Evolutionary conservation across 2,797 vertebrate species (phyloP), one percentile per base, ranked within the genome.

Genomic region (Telmatherina bonti): DNA sequence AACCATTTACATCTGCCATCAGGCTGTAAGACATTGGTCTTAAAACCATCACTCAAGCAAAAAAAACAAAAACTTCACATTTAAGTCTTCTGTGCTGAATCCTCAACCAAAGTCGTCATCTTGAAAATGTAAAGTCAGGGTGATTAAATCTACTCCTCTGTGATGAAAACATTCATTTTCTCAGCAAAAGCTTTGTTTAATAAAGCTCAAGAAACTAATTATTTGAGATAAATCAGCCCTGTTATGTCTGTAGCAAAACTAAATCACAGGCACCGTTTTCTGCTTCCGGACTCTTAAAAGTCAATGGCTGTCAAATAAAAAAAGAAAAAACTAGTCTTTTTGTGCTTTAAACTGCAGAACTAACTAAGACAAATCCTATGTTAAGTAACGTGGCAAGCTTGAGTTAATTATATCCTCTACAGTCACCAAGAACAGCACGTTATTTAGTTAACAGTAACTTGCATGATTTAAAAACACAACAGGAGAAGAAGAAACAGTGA

Each of bases 401-500:
- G 68, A 80, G 68, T 65, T 47, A 59, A 43, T 82, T 74, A 30
- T 24, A 74, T 83, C 88, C 88, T 83, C 83, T 81, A 90, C 79
- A 82, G 73, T 81, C 60, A 57, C 53, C 22, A 70, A 64, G 43
- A 81, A 79, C 81, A 79, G 72, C 74, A 82, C 51, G 86, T 84
- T 65, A 36, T 81, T 85, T 65, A n/a, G 53, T 74, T 62, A 62
- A 84, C 56, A 73, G 68, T 62, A 67, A 54, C 55, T 74, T 61
- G 78, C 52, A 59, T 16, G 54, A 43, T 70, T 52, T 33, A 67
- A 74, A 80, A 73, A 59, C 12, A 22, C 27, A 43, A 62, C 41
- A 43, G 45, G n/a, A 49, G 30, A 45, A 54, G 4, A 4, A 72
- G 29, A 2, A 45, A 56, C 43, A 4, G 16, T 35, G 18, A 9